Evolutionary conservation across 1,140 invertebrate genomes (phyloP).

Genomic region (Cephus cinctus): DNA sequence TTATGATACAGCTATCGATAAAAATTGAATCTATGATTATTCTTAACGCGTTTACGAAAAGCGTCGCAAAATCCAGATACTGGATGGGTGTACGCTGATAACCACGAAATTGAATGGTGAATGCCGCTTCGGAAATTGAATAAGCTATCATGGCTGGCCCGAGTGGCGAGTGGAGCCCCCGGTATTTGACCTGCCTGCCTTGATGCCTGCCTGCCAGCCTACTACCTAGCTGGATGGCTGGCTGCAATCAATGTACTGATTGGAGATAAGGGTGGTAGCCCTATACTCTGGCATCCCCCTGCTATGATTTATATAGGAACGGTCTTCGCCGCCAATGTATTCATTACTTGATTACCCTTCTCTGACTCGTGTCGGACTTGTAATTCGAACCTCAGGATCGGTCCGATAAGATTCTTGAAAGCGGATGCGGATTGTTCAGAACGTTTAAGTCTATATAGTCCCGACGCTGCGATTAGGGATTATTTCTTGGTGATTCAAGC

Average conservation of each 20-base stretch:
- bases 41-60: conserved; percentile 15
- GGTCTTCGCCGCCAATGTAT: conserved; percentile 44
- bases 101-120: conserved; percentile 49
- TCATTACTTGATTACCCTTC: conserved; percentile 49
- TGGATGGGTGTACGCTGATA: conserved; percentile 40
- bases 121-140: conserved; percentile 54
- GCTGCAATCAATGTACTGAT: conserved; percentile 51
- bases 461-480: too few relatives aligned
- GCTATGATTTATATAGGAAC: conserved; percentile 46
- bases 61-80: conserved; percentile 35
- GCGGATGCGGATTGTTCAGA: too few relatives aligned
- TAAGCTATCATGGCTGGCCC: conserved; percentile 47
- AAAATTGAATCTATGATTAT: too few relatives aligned
- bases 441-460: too few relatives aligned
- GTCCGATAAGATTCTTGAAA: too few relatives aligned
- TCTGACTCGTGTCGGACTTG: too few relatives aligned
- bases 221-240: too few relatives aligned
- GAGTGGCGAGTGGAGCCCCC: conserved; percentile 38
- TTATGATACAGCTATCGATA: too few relatives aligned
- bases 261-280: conserved; percentile 47
- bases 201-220: background rate
- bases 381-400: too few relatives aligned
- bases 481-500: too few relatives aligned
- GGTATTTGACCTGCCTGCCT: conserved; percentile 47
- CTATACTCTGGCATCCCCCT: conserved; percentile 24